phyloP scores from a whole-genome alignment of 2,113 vertebrate genomes.

The Saguinus imperator region DNA sequence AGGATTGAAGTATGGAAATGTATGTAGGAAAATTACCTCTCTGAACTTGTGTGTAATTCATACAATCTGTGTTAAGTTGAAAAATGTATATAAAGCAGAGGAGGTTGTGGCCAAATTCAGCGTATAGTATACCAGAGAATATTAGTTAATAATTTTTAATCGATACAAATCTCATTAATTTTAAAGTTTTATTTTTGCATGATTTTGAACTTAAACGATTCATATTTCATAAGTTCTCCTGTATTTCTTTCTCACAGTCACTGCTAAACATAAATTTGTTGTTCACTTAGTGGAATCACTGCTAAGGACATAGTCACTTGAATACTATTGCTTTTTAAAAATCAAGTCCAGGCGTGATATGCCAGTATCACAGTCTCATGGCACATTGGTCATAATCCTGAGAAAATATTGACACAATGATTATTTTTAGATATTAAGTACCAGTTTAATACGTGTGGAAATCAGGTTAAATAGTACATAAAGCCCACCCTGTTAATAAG shows the following conservation, averaged over 20 bases:
- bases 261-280: neutral
- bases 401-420: neutral
- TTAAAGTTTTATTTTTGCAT: neutral
- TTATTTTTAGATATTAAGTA: neutral
- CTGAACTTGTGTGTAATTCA: neutral
- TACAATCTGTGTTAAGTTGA: neutral
- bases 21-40: neutral
- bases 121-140: neutral
- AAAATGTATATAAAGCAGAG: neutral
- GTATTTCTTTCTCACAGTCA: neutral
- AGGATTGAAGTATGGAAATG: neutral
- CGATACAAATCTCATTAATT: neutral
- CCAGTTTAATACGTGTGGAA: neutral
- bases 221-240: neutral
- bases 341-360: neutral
- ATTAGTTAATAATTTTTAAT: neutral
- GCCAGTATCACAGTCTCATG: neutral
- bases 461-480: neutral
- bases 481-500: neutral
- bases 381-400: neutral
- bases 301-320: neutral
- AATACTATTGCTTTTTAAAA: neutral
- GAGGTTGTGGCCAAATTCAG: neutral
- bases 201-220: neutral
- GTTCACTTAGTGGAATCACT: neutral